A percentile compares a stretch with the other conserved stretches of the same genome.
These are phyloP conservation scores for Jaculus jaculus DNA, from an alignment of 2,113 vertebrate species.

Conservation along the genomic window DNA sequence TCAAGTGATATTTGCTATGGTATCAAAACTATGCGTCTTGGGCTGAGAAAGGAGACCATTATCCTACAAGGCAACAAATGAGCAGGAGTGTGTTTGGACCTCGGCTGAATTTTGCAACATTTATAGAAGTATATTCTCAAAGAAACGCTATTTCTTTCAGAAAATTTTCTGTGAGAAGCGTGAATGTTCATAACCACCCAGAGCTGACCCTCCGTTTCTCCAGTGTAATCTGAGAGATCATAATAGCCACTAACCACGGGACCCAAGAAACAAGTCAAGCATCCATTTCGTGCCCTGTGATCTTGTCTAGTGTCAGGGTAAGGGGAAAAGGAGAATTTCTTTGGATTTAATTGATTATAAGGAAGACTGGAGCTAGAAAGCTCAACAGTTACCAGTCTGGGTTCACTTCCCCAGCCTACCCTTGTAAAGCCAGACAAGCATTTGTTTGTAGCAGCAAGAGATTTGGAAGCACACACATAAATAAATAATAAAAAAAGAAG, in stretches of 20 bases:
- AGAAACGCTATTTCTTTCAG: fast-evolving
- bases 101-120: neutral
- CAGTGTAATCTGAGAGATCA: fast-evolving
- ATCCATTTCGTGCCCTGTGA: neutral
- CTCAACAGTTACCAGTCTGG: neutral
- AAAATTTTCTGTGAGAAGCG: neutral
- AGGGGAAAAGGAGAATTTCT: neutral
- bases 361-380: too few species aligned
- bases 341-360: too few species aligned
- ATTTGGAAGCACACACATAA: too few species aligned
- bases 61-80: fast-evolving
- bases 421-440: too few species aligned
- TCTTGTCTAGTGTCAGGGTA: fast-evolving
- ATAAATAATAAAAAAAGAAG: neutral
- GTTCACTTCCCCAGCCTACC: too few species aligned
- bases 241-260: fast-evolving
- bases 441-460: too few species aligned
- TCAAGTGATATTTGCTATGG: neutral
- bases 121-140: neutral
- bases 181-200: neutral
- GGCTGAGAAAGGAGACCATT: neutral
- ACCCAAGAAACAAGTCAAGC: neutral
- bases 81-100: neutral
- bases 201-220: fast-evolving
- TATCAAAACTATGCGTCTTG: neutral